Conservation (phyloP, 2,797 vertebrate species). For the Acrossocheilus fasciatus region DNA sequence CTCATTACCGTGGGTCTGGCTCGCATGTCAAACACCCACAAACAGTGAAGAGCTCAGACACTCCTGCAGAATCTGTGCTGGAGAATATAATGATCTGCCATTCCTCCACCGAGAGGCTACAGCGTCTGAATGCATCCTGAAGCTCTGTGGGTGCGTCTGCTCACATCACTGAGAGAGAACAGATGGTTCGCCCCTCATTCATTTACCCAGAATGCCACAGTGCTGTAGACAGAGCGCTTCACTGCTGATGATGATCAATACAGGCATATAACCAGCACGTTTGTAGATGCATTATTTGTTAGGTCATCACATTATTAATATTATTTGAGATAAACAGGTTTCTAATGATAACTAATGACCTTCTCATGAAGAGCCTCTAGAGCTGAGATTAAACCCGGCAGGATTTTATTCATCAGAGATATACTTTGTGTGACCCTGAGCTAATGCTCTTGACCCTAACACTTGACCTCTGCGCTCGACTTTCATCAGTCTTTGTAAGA, state of each 20-base stretch:
- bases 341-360: background rate
- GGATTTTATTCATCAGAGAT: background rate
- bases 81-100: conserved; percentile 32
- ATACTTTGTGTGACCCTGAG: too few species aligned
- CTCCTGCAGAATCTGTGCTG: conserved; percentile 20
- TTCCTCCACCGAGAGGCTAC: background rate
- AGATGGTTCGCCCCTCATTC: conserved; percentile 40
- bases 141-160: background rate
- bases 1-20: conserved; percentile 18
- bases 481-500: background rate
- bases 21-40: conserved; percentile 10
- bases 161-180: conserved; percentile 31
- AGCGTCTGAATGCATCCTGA: background rate
- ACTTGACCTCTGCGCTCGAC: background rate
- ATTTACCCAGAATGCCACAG: conserved; percentile 42
- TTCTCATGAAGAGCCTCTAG: background rate
- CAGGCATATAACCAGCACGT: background rate
- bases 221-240: conserved; percentile 3
- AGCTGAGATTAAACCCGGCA: background rate
- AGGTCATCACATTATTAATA: background rate
- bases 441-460: background rate
- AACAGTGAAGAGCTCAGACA: background rate
- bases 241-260: background rate
- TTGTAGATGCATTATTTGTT: background rate
- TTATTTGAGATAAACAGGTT: background rate